Evolutionary conservation across 2,797 vertebrate species (phyloP).

Genomic region (Pseudochirops corinnae): DNA sequence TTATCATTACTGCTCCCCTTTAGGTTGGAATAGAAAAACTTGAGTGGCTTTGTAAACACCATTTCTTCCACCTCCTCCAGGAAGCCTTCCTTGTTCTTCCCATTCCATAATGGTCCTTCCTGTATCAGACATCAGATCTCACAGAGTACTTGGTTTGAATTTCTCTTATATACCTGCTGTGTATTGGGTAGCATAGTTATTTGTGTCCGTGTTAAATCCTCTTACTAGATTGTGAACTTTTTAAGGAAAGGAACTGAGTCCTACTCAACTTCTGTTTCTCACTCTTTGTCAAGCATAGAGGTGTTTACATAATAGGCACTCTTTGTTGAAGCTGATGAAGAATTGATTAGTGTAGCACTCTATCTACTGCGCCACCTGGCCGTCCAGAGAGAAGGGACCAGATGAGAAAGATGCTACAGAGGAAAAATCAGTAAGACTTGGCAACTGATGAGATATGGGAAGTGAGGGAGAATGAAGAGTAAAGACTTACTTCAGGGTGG

Average conservation of each 20-base stretch:
- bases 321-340: neutral
- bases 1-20: neutral
- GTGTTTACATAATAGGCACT: neutral
- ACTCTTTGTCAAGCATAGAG: neutral
- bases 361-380: neutral
- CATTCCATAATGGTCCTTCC: neutral
- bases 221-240: neutral
- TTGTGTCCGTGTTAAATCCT: neutral
- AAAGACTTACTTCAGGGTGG: neutral
- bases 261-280: neutral
- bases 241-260: neutral
- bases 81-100: neutral
- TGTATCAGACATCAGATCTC: neutral
- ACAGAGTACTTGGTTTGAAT: neutral
- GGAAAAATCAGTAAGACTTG: neutral
- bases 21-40: neutral
- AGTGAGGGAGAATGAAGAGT: neutral
- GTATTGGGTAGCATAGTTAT: neutral
- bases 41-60: neutral
- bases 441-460: neutral
- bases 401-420: neutral
- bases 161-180: neutral
- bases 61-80: neutral
- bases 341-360: neutral
- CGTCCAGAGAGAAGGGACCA: neutral